Percentiles rank a stretch among this genome's conserved stretches.
Conservation (phyloP, 2,888 invertebrate species). For the Lasioglossum morio region DNA sequence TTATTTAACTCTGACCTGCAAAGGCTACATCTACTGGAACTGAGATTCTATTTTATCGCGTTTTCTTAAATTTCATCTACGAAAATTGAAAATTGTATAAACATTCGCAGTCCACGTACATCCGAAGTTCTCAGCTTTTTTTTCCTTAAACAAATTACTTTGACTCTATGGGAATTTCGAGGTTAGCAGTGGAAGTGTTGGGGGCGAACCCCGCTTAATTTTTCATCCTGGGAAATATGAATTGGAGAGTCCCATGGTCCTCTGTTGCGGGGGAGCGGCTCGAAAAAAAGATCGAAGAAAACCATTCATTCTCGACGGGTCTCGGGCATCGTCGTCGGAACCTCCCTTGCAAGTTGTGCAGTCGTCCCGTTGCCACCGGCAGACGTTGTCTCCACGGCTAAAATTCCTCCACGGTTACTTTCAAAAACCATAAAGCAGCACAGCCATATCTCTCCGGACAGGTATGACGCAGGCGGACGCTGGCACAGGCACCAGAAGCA, state of each 20-base stretch:
- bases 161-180: not conserved
- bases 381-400: constrained; percentile 39
- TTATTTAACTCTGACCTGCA: too few relatives aligned
- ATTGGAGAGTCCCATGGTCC: not conserved
- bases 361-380: constrained; percentile 17
- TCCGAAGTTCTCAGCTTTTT: too few relatives aligned
- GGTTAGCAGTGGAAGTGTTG: not conserved
- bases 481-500: constrained; percentile 33
- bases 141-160: not conserved
- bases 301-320: not conserved
- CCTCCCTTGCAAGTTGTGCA: constrained; percentile 11
- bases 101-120: too few relatives aligned
- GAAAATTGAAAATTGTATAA: too few relatives aligned
- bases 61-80: too few relatives aligned
- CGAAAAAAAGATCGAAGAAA: constrained; percentile 10
- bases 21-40: too few relatives aligned
- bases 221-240: not conserved
- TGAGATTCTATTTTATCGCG: too few relatives aligned
- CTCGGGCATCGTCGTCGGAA: constrained; percentile 2
- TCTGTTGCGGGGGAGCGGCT: not conserved
- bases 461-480: constrained; percentile 44
- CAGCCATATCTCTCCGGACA: constrained; percentile 28
- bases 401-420: constrained; percentile 59
- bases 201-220: not conserved
- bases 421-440: constrained; percentile 55